Conservation (phyloP, 2,113 vertebrate species). For the Python bivittatus region DNA sequence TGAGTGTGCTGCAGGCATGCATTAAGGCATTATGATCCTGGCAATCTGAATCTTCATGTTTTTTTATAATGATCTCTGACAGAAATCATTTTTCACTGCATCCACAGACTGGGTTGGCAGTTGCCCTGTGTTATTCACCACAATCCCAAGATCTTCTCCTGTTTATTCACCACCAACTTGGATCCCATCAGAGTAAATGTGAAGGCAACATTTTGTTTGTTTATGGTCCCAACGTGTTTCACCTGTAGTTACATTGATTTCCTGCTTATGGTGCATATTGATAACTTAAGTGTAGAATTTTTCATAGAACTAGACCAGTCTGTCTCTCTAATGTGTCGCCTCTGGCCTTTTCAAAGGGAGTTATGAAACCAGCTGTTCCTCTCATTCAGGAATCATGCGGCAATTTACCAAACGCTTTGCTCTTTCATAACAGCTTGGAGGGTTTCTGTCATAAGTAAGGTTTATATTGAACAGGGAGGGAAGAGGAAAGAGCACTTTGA, state of each 20-base stretch:
- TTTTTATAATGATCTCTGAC: background rate
- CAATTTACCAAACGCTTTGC: slow-evolving; percentile 7
- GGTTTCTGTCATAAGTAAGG: background rate
- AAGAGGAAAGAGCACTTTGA: slow-evolving; percentile 20
- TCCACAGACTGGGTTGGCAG: background rate
- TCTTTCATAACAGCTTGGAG: slow-evolving; percentile 29
- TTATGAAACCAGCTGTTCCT: background rate
- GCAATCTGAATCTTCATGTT: background rate
- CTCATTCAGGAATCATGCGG: background rate
- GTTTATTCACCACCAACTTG: background rate
- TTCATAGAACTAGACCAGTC: background rate
- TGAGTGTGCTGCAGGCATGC: background rate
- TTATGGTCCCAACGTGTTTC: background rate
- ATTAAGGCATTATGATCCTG: background rate
- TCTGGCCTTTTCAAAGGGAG: background rate
- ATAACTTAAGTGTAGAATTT: background rate
- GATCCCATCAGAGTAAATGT: background rate
- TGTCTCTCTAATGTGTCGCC: accelerated
- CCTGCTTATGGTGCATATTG: background rate
- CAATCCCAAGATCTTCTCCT: background rate
- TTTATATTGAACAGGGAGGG: slow-evolving; percentile 16
- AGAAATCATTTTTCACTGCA: background rate
- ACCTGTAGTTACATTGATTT: background rate
- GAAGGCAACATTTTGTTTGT: background rate
- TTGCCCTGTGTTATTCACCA: background rate